phyloP scores from a whole-genome alignment of 2,888 invertebrate species.

The Cryptosula pallasiana region DNA sequence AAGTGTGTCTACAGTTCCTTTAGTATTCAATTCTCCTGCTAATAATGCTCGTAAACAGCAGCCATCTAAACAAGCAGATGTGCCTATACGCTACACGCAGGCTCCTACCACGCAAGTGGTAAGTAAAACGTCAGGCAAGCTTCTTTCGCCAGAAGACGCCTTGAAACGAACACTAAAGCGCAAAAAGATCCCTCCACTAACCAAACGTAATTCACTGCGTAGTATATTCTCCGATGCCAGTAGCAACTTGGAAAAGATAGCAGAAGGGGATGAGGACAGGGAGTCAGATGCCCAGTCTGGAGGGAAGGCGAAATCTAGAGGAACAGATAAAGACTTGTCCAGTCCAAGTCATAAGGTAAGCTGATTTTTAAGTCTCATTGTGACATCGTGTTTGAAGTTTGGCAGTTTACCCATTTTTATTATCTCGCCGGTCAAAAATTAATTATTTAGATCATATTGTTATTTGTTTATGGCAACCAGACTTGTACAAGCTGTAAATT shows the following conservation, averaged over 20 bases:
- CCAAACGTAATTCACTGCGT: slow-evolving; percentile 8
- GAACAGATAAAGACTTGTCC: no score
- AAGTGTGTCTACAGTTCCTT: background rate
- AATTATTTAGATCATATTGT: no score
- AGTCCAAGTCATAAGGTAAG: background rate
- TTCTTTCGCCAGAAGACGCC: slow-evolving; percentile 13
- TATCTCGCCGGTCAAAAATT: no score
- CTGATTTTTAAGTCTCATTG: background rate
- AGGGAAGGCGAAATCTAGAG: no score
- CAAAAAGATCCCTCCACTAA: slow-evolving; percentile 11
- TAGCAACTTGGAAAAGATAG: slow-evolving; percentile 19
- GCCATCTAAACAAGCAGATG: background rate
- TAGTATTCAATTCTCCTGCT: slow-evolving; percentile 7
- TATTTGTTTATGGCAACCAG: no score
- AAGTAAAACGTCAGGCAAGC: slow-evolving; percentile 7
- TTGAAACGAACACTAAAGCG: slow-evolving; percentile 11
- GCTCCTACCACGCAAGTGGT: slow-evolving; percentile 2
- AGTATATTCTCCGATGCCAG: slow-evolving; percentile 20
- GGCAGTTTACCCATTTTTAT: no score
- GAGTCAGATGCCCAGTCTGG: background rate
- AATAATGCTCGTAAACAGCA: background rate
- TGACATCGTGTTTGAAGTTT: no score
- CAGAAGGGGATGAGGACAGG: background rate
- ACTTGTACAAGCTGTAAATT: no score
- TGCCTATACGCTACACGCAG: slow-evolving; percentile 20